A percentile compares a stretch with the other conserved stretches of the same genome.
These are phyloP conservation scores for Zaprionus obscuricornis DNA, from an alignment of 2,888 invertebrate species.

Conservation along the genomic window DNA sequence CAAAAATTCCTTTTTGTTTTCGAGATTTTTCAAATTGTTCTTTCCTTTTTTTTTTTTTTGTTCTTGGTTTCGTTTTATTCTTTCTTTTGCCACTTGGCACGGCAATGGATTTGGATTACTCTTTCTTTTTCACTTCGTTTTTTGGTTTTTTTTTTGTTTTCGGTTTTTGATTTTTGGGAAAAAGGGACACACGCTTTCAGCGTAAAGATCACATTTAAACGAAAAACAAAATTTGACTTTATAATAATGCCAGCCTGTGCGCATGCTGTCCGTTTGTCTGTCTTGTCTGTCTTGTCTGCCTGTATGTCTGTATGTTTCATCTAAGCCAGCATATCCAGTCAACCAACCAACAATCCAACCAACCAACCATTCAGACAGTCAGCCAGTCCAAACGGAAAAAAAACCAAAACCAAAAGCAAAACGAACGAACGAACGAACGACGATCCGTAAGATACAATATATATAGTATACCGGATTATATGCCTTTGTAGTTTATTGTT, in stretches of 20 bases:
- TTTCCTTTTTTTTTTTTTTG: slow-evolving; percentile 31
- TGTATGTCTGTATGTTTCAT: slow-evolving; percentile 34
- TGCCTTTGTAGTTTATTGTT: slow-evolving; percentile 50
- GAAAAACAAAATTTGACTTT: slow-evolving; percentile 81
- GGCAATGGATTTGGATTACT: slow-evolving; percentile 36
- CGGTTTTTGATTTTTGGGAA: slow-evolving; percentile 39
- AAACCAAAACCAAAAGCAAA: too few species aligned
- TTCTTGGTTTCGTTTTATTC: too few species aligned
- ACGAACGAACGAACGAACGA: slow-evolving; percentile 34
- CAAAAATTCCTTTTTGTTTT: slow-evolving; percentile 77
- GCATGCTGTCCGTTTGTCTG: too few species aligned
- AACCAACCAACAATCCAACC: slow-evolving; percentile 11
- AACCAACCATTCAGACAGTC: slow-evolving; percentile 25
- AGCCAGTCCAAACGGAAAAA: too few species aligned
- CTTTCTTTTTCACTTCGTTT: slow-evolving; percentile 28
- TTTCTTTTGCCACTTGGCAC: slow-evolving; percentile 43
- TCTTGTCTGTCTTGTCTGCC: too few species aligned
- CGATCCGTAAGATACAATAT: slow-evolving; percentile 79
- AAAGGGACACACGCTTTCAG: slow-evolving; percentile 80
- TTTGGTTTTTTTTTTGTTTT: slow-evolving; percentile 29
- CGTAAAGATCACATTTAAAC: slow-evolving; percentile 80
- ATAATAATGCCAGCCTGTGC: slow-evolving; percentile 74
- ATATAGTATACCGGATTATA: slow-evolving; percentile 78
- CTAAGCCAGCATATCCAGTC: slow-evolving; percentile 74
- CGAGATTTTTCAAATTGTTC: slow-evolving; percentile 50